These are phyloP conservation scores for Petrocephalus sullivani DNA, from an alignment of 2,797 vertebrate species.

Conservation along the genomic window DNA sequence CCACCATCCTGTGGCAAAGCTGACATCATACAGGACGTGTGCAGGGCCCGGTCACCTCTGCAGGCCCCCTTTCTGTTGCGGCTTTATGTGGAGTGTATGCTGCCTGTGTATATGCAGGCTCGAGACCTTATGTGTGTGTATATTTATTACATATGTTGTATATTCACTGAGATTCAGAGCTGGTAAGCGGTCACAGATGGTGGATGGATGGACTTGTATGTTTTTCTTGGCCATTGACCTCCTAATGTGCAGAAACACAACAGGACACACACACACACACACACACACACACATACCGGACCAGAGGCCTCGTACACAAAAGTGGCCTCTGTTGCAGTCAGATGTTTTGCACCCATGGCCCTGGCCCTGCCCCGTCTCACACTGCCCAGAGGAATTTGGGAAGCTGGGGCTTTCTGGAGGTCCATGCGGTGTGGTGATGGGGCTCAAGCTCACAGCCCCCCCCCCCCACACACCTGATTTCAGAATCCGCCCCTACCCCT, in stretches of 20 bases:
- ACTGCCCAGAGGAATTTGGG: constrained; percentile 55
- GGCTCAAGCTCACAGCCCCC: not conserved
- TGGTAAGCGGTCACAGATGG: not conserved
- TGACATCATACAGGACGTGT: not conserved
- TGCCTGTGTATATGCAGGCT: not conserved
- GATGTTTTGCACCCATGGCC: constrained; percentile 52
- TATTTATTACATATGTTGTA: constrained; percentile 1
- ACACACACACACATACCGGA: not conserved
- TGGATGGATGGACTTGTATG: not conserved
- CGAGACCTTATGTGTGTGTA: not conserved
- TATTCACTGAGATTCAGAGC: not conserved
- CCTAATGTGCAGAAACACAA: not conserved
- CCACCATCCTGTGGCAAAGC: not conserved
- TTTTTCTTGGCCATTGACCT: not conserved
- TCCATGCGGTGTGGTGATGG: constrained; percentile 41
- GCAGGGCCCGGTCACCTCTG: not conserved
- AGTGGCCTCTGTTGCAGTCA: not conserved
- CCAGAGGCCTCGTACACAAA: not conserved
- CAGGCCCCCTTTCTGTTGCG: not conserved
- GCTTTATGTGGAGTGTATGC: not conserved
- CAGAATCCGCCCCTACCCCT: not conserved
- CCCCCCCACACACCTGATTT: not conserved
- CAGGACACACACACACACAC: not conserved
- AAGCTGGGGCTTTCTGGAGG: constrained; percentile 31
- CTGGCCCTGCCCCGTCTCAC: constrained; percentile 51